Base-by-base conservation (phyloP, 2,888 invertebrate genomes). In the Scotopteryx bipunctaria region DNA sequence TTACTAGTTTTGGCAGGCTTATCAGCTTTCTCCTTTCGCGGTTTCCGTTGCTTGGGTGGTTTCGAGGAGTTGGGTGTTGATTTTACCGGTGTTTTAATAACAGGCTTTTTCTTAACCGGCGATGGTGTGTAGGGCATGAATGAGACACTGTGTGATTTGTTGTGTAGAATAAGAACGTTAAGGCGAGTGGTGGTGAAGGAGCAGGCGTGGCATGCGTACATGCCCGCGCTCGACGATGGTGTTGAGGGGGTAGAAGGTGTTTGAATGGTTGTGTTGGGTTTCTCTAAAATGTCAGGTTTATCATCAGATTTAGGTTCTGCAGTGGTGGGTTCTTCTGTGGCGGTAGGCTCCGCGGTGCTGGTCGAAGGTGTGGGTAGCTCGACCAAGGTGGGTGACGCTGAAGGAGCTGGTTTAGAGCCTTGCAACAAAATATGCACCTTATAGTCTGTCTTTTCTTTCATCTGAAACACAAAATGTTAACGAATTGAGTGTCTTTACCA, bases 91-190 rank as follows among this genome's bases (percentile, higher is more conserved):
- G 69, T 43, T 67, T 80, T 82, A 1, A 48, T 35, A 11, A 51
- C 32, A 3, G 65, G 40, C 67, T 86, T 86, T 71, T 86, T 90
- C 54, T 77, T 76, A 3, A 81, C 71, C 13, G 88, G 85, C 16
- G 88, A 75, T 38, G 91, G 91, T 58, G 83, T 89, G 57, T 89
- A 91, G 19, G 88, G 83, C 33, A 74, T 76, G 64, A 80, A 88
- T 38, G 92, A 91, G 45, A 91, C 84, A 64, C 92, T 91, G 69
- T 95, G 95, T 62, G 92, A 92, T 83, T 94, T 94, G 53, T 93
- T 93, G 72, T 96, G 96, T 58, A 93, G 81, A 57, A 95, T 93
- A 71, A 96, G 91, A 32, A 95, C 94, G 76, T 95, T 95, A 15
- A 95, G 84, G 17, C 95, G 92, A 9, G 91, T 87, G 19, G 95